Percentiles rank a stretch among this genome's conserved stretches.
These are phyloP conservation scores for Carduelis carduelis DNA, from an alignment of 2,797 vertebrate genomes.

Conservation along the genomic window DNA sequence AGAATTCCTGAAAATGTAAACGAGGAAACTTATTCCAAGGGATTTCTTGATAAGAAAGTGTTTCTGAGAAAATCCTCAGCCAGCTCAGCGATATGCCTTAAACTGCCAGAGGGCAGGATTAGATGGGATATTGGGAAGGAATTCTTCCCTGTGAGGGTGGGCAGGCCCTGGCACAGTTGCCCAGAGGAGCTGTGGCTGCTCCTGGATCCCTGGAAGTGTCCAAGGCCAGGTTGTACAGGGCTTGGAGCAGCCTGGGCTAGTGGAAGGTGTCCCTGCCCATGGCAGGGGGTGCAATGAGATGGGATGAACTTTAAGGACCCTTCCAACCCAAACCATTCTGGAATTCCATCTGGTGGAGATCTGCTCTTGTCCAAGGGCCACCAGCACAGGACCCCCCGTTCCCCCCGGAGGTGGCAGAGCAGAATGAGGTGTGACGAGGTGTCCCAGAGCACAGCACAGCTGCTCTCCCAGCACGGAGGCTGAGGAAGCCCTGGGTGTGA, in stretches of 20 bases:
- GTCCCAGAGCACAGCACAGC: not conserved
- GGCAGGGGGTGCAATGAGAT: not conserved
- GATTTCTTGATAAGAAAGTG: not conserved
- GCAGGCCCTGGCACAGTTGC: accelerated
- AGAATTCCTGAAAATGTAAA: not conserved
- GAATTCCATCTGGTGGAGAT: not conserved
- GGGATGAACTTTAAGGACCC: not conserved
- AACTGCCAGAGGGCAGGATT: not conserved
- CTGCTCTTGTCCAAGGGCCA: not conserved
- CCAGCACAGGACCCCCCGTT: accelerated
- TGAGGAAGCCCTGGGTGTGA: not conserved
- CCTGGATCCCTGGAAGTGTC: not conserved
- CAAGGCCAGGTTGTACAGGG: accelerated
- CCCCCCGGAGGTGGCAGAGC: accelerated
- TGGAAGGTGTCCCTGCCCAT: not conserved
- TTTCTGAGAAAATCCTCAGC: not conserved
- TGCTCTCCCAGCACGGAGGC: not conserved
- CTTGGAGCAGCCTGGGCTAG: accelerated
- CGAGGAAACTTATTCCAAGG: not conserved
- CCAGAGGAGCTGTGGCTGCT: not conserved
- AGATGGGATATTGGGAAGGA: not conserved
- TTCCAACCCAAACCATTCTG: not conserved
- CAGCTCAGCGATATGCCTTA: not conserved
- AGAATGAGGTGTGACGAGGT: not conserved
- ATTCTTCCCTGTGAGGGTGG: accelerated